Conservation (phyloP, 23 tunicate species). For the Ascidia mentula region DNA sequence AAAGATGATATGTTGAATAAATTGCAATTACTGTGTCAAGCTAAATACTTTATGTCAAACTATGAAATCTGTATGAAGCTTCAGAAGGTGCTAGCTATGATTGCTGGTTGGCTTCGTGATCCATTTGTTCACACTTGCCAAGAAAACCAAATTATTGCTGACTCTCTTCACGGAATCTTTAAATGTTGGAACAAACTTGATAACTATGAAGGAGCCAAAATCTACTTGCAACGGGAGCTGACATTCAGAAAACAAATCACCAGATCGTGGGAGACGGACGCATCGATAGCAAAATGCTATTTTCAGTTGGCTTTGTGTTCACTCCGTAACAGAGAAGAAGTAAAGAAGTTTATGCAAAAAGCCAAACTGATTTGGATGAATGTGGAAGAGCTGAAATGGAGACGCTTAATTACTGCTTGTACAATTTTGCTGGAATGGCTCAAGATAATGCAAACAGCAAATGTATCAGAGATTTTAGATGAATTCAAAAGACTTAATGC, state of each 20-base stretch:
- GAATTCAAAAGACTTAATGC: background rate
- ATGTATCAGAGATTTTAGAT: background rate
- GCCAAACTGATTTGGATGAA: background rate
- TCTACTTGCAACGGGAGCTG: background rate
- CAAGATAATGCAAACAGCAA: background rate
- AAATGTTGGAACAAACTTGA: background rate
- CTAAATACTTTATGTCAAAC: background rate
- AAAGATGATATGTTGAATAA: background rate
- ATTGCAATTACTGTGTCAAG: background rate
- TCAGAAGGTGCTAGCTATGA: background rate
- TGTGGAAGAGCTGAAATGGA: background rate
- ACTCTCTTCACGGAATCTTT: background rate
- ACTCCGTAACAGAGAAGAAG: background rate
- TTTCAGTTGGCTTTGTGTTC: background rate
- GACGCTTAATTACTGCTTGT: background rate
- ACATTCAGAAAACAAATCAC: constrained; percentile 5
- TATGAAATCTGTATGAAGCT: background rate
- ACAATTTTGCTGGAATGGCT: background rate
- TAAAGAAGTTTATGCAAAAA: background rate
- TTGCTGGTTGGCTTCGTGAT: background rate
- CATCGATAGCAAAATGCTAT: background rate
- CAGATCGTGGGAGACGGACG: background rate
- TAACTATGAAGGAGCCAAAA: background rate
- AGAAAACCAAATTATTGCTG: background rate
- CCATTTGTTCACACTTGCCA: background rate